Evolutionary conservation across 2,113 vertebrate species (phyloP), one percentile per base, ranked within the genome.

Genomic region (Nothocercus julius): DNA sequence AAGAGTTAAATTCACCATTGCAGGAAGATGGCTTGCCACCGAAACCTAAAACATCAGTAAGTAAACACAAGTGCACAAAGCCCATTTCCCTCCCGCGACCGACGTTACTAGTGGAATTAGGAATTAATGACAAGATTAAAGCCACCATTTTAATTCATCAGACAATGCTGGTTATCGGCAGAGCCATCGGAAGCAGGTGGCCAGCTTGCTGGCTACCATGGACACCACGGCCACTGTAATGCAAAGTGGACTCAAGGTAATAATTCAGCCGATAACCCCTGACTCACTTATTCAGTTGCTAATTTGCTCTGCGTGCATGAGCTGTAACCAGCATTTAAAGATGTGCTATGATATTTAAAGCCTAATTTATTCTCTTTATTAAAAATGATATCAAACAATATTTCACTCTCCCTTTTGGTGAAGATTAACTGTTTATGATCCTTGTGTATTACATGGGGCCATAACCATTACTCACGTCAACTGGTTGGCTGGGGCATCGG

Each of bases 211-310:
- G 59, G 90, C 72, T 91, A 36, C 76, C 72, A 49, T 87, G 93
- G 96, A 81, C 91, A 95, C 72, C 13, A 85, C 8, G 73, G 79
- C 83, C 81, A 70, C 63, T 24, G 27, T 74, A 88, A 95, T 90
- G 79, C 79, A 85, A 83, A 89, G 94, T 89, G 95, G 93, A 85
- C 89, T 8, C 89, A 84, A 96, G 95, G 96, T 91, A 97, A 97
- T 97, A 97, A 97, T 83, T 96, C 90, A 96, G 95, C 85, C 4
- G 94, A 97, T 97, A 97, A 97, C 97, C 96, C 95, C 89, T 70
- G 93, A 92, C 96, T 94, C 47, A 2, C 87, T 88, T 16, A 93
- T 94, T 96, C 91, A 95, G 79, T 87, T 92, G 89, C 87, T 85
- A 93, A 90, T 95, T 87, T 44, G 19, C 92, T 16, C 74, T 12